phyloP scores from a whole-genome alignment of 2,113 vertebrate species.

The Rhagologus leucostigma region DNA sequence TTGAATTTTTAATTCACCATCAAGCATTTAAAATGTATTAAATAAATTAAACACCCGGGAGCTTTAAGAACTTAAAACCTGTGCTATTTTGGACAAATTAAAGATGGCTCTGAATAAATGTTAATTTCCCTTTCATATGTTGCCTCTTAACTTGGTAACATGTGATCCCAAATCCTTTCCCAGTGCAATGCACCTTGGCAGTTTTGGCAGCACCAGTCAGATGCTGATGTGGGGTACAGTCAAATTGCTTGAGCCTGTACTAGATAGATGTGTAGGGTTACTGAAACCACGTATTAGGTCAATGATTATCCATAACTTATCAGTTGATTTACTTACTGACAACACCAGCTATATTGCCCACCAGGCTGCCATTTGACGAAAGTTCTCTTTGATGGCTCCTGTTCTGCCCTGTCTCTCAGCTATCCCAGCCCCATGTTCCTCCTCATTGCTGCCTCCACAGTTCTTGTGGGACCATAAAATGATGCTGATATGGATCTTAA shows the following conservation, averaged over 20 bases:
- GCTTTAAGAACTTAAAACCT: neutral
- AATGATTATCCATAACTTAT: neutral
- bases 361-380: neutral
- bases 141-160: neutral
- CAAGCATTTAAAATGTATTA: neutral
- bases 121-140: neutral
- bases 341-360: neutral
- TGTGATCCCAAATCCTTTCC: neutral
- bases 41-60: neutral
- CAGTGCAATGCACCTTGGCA: neutral
- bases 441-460: neutral
- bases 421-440: neutral
- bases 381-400: neutral
- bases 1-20: neutral
- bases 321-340: neutral
- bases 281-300: neutral
- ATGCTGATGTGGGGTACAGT: neutral
- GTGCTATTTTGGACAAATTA: neutral
- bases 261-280: neutral
- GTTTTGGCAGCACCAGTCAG: neutral
- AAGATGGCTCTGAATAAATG: neutral
- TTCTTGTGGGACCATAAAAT: neutral
- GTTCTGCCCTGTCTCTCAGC: accelerated
- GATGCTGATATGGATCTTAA: neutral
- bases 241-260: neutral